Evolutionary conservation across 2,888 invertebrate genomes (phyloP).

Genomic region (Melanargia galathea): DNA sequence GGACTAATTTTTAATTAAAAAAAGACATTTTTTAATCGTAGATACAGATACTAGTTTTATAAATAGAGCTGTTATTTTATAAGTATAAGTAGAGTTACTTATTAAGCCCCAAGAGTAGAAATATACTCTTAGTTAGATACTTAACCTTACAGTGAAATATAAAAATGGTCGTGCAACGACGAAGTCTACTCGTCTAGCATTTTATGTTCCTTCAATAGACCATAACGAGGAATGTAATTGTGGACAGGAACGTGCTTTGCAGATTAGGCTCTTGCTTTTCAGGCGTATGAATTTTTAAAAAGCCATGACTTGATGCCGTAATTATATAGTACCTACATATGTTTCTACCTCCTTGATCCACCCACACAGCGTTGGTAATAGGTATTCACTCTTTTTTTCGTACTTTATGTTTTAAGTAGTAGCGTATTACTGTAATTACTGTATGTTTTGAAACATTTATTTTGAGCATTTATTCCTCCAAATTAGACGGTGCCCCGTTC

Average conservation of each 20-base stretch:
- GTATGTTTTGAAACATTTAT: no score
- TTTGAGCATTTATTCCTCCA: no score
- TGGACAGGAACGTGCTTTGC: constrained; percentile 31
- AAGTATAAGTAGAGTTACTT: constrained; percentile 32
- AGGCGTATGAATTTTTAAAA: constrained; percentile 20
- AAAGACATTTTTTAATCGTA: no score
- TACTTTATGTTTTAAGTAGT: no score
- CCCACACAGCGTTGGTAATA: not conserved
- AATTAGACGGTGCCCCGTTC: no score
- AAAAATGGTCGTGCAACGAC: constrained; percentile 28
- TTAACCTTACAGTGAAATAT: constrained; percentile 30
- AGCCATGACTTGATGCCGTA: constrained; percentile 21
- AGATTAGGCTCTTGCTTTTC: constrained; percentile 32
- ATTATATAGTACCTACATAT: not conserved
- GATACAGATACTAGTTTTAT: constrained; percentile 26
- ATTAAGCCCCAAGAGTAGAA: constrained; percentile 31
- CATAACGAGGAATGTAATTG: constrained; percentile 39
- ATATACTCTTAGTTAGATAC: no score
- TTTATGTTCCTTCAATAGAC: constrained; percentile 40
- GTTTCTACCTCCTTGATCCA: not conserved
- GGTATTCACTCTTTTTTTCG: no score
- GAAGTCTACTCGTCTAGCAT: constrained; percentile 36
- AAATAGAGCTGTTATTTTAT: constrained; percentile 21
- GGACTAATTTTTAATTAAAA: no score
- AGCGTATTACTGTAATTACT: no score